Evolutionary conservation across 2,113 vertebrate genomes (phyloP), one percentile per base, ranked within the genome.

Genomic region (Narcine bancroftii): DNA sequence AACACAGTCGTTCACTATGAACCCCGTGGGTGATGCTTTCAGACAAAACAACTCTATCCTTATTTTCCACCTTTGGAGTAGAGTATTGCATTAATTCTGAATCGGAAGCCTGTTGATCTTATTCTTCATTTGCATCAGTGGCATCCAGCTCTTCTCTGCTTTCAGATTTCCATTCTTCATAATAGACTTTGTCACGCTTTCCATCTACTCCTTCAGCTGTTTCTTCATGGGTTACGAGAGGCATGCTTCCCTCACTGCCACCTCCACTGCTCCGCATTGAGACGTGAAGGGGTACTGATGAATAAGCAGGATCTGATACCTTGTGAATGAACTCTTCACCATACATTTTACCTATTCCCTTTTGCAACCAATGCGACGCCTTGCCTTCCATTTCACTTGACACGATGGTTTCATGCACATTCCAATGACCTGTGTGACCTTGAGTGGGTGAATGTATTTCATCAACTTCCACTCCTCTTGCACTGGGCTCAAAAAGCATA

Each of bases 1-100:
- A 92, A 97, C 94, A 33, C 98, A 97, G 0, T 98, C 97, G 97
- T 93, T 96, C 97, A 92, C 97, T 96, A 7, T 95, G 95, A 92
- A 96, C 66, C 93, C 96, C 96, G 0, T 96, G 94, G 60, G 96
- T 95, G 85, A 45, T 29, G 42, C 60, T 36, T 69, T 29, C 65
- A 13, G 96, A 96, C 85, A 96, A 94, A 60, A 96, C 94, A 85
- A 95, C 95, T 93, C 96, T 96, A 93, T 97, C 95, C 65, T 96
- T 92, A 92, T 96, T 95, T 36, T 96, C 92, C 33, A 93, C 95
- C 92, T 94, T 94, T 93, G 96, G 93, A 93, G 42, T 89, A 0
- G 95, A 94, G 33, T 93, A 94, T 92, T 95, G 95, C 83, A 50
- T 71, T 69, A 93, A 92, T 71, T 93, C 81, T 69, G 93, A 95